These are phyloP conservation scores for Halcyon leucocephala DNA, from an alignment of 2,797 vertebrate species.

Conservation along the genomic window DNA sequence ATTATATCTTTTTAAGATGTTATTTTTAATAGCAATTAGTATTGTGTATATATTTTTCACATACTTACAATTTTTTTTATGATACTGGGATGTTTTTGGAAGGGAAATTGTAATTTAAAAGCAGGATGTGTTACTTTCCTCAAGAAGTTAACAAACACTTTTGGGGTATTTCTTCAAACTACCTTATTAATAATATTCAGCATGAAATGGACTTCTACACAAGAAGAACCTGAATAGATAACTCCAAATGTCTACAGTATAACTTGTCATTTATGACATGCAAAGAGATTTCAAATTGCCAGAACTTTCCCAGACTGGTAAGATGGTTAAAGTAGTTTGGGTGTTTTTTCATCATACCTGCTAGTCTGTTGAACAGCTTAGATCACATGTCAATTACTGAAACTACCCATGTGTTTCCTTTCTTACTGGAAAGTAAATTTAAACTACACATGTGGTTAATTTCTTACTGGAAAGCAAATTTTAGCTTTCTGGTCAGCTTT, in stretches of 20 bases:
- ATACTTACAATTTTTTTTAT: neutral
- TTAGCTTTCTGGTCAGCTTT: neutral
- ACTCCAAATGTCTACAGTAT: neutral
- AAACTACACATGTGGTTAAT: neutral
- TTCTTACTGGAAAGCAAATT: neutral
- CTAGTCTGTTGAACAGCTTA: neutral
- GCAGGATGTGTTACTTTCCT: neutral
- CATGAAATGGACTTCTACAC: neutral
- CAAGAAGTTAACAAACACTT: neutral
- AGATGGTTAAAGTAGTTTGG: neutral
- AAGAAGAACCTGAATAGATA: neutral
- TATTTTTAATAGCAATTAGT: neutral
- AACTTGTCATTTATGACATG: neutral
- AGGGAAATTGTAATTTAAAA: neutral
- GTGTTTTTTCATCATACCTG: accelerated
- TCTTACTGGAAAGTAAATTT: neutral
- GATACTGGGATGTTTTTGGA: neutral
- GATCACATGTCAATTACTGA: neutral
- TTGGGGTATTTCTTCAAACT: neutral
- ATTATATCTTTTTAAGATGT: neutral
- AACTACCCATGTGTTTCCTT: neutral
- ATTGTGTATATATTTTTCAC: neutral
- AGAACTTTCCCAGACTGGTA: neutral
- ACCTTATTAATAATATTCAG: neutral
- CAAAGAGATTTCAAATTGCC: neutral